phyloP scores from a whole-genome alignment of 2,797 vertebrate species.

The Molossus molossus region DNA sequence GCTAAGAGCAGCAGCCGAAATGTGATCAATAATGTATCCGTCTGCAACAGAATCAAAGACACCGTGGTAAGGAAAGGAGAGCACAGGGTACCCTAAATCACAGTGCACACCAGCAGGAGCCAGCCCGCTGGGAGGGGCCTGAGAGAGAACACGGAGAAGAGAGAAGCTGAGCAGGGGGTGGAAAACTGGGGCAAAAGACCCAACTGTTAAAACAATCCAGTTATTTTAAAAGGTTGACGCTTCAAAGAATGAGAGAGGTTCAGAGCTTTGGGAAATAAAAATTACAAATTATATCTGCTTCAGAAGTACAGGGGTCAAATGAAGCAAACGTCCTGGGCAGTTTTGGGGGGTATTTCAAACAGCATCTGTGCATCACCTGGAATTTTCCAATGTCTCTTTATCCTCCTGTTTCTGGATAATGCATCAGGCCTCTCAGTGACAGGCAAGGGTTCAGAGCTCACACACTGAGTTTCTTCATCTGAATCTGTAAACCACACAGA shows the following conservation, averaged over 20 bases:
- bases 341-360: slow-evolving; percentile 49
- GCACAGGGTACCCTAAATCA: slow-evolving; percentile 64
- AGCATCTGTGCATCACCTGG: not conserved
- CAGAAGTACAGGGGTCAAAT: slow-evolving; percentile 29
- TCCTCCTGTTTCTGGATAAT: not conserved
- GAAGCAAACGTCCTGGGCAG: slow-evolving; percentile 24
- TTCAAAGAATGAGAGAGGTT: slow-evolving; percentile 72
- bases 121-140: slow-evolving; percentile 35
- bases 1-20: slow-evolving; percentile 61
- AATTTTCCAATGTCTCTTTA: slow-evolving; percentile 46
- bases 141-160: slow-evolving; percentile 17
- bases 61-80: slow-evolving; percentile 31
- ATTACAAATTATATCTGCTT: not conserved
- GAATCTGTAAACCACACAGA: not conserved
- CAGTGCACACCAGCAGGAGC: slow-evolving; percentile 52
- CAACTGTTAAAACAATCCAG: slow-evolving; percentile 65
- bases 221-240: slow-evolving; percentile 68
- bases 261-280: slow-evolving; percentile 22
- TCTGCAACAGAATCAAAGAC: slow-evolving; percentile 81
- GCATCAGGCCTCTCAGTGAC: not conserved
- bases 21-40: slow-evolving; percentile 84
- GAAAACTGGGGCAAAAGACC: slow-evolving; percentile 32
- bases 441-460: slow-evolving; percentile 9
- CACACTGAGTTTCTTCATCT: not conserved
- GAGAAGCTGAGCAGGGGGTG: not conserved